Percentiles rank a stretch among this genome's conserved stretches.
Evolutionary conservation across 2,113 vertebrate genomes (phyloP).

Genomic region (Calonectris borealis): DNA sequence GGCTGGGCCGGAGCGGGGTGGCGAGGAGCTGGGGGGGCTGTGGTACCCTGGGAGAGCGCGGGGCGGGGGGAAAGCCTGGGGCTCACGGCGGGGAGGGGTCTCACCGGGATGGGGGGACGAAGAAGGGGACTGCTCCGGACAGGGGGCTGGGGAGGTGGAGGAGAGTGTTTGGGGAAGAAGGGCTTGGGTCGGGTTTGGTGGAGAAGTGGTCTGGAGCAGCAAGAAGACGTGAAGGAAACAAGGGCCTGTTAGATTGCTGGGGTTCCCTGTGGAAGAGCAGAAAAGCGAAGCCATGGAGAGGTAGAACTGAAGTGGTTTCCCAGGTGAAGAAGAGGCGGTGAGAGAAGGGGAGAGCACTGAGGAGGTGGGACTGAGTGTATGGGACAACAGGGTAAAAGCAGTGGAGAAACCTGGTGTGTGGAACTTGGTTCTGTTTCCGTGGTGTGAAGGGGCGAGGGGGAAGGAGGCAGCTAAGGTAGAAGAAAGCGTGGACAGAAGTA

Average conservation of each 20-base stretch:
- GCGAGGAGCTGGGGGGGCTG: neutral
- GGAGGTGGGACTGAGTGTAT: accelerated
- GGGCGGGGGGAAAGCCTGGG: no score
- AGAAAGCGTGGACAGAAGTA: accelerated
- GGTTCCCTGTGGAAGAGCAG: neutral
- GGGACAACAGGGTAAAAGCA: neutral
- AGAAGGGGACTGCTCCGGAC: neutral
- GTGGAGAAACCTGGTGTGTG: accelerated
- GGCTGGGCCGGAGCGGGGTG: neutral
- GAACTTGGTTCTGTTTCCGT: neutral
- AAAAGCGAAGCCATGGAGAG: accelerated
- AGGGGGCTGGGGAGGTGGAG: neutral
- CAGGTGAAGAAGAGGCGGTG: neutral
- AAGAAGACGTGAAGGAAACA: accelerated
- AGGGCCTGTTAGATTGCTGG: neutral
- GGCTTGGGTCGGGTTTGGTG: neutral
- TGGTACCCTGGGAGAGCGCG: neutral
- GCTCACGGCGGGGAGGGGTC: neutral
- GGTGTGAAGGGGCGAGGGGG: no score
- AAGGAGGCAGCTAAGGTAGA: neutral
- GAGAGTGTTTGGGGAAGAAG: neutral
- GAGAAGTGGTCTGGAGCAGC: neutral
- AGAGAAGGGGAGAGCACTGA: no score
- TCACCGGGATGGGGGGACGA: accelerated
- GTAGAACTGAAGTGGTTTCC: neutral